Percentiles rank a stretch among this genome's conserved stretches.
Evolutionary conservation across 2,797 vertebrate genomes (phyloP).

Genomic region (Euthynnus affinis): DNA sequence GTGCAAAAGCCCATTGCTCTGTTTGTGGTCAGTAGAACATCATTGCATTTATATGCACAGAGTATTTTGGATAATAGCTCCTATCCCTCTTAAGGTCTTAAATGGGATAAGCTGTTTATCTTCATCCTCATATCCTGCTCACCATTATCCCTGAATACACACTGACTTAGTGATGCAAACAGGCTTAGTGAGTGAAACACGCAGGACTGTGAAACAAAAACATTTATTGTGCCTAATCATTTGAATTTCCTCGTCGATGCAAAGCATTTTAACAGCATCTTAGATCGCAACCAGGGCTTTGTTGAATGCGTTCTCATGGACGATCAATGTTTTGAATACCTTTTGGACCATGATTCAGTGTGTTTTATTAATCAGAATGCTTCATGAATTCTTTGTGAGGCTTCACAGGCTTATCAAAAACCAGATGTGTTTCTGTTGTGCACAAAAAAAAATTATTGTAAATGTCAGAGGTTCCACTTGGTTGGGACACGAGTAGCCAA

Average conservation of each 20-base stretch:
- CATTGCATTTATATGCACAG: slow-evolving; percentile 54
- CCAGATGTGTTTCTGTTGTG: slow-evolving; percentile 66
- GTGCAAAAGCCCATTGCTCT: slow-evolving; percentile 84
- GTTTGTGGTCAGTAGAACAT: slow-evolving; percentile 83
- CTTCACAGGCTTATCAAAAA: slow-evolving; percentile 44
- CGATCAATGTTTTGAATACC: slow-evolving; percentile 58
- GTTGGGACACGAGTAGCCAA: slow-evolving; percentile 52
- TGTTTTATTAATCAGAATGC: slow-evolving; percentile 63
- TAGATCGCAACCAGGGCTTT: slow-evolving; percentile 54
- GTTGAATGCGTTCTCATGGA: slow-evolving; percentile 67
- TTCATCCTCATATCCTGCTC: slow-evolving; percentile 63
- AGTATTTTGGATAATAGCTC: slow-evolving; percentile 63
- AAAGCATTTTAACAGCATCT: slow-evolving; percentile 67
- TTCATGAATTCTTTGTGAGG: slow-evolving; percentile 52
- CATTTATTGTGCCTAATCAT: slow-evolving; percentile 80
- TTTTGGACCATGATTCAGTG: slow-evolving; percentile 52
- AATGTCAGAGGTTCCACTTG: slow-evolving; percentile 57
- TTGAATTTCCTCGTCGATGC: slow-evolving; percentile 60
- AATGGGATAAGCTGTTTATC: slow-evolving; percentile 71
- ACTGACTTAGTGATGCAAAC: slow-evolving; percentile 49
- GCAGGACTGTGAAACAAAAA: slow-evolving; percentile 67
- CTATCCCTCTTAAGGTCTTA: slow-evolving; percentile 58
- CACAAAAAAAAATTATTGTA: slow-evolving; percentile 68
- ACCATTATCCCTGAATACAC: slow-evolving; percentile 54
- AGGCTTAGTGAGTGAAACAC: slow-evolving; percentile 55